A percentile compares a stretch with the other conserved stretches of the same genome.
These are phyloP conservation scores for Drosophila ironensis DNA, from an alignment of 1,140 invertebrate genomes.

Conservation along the genomic window DNA sequence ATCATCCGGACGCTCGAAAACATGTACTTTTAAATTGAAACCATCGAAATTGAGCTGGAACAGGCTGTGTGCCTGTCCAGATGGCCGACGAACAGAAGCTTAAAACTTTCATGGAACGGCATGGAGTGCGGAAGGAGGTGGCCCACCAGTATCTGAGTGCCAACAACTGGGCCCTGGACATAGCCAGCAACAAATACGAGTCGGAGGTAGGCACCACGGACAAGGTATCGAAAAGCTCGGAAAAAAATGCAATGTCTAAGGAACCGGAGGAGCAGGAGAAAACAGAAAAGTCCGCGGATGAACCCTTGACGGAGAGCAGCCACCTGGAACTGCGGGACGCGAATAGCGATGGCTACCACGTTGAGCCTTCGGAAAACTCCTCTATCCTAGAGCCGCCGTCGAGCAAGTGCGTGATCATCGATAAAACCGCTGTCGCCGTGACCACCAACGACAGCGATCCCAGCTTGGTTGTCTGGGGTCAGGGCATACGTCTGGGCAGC, in stretches of 20 bases:
- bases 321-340: conserved; percentile 11
- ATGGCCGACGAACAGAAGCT: conserved; percentile 73
- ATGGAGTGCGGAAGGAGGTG: conserved; percentile 50
- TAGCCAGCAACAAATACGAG: conserved; percentile 42
- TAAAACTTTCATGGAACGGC: conserved; percentile 52
- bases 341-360: conserved; percentile 16
- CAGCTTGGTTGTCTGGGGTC: conserved; percentile 54
- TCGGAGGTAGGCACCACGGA: background rate
- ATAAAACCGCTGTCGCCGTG: conserved; percentile 53
- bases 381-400: background rate
- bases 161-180: conserved; percentile 53
- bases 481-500: conserved; percentile 46
- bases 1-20: background rate
- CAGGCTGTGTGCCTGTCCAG: conserved; percentile 24
- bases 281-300: background rate
- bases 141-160: conserved; percentile 43
- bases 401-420: conserved; percentile 33
- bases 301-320: background rate
- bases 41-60: conserved; percentile 21
- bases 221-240: background rate
- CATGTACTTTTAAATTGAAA: conserved; percentile 19
- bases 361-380: conserved; percentile 9
- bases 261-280: background rate
- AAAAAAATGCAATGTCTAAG: background rate
- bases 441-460: conserved; percentile 54